These are phyloP conservation scores for Sesia apiformis DNA, from an alignment of 2,888 invertebrate species.

Conservation along the genomic window DNA sequence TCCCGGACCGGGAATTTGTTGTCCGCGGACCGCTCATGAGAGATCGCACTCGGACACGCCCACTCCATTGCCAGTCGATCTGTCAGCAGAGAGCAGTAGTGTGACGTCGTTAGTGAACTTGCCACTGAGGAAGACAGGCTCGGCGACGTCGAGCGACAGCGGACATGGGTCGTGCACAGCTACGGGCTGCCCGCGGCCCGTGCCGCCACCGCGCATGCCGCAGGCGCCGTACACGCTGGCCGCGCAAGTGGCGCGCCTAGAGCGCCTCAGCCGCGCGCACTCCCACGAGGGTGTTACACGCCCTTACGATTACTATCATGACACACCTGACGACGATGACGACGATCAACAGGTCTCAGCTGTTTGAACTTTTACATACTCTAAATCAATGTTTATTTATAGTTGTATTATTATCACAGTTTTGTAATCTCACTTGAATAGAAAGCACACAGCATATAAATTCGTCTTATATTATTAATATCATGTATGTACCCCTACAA, in stretches of 20 bases:
- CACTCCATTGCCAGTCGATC: constrained; percentile 88
- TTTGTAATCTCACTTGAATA: constrained; percentile 72
- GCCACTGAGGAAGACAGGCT: constrained; percentile 91
- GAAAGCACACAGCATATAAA: constrained; percentile 60
- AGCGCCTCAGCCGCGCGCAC: constrained; percentile 87
- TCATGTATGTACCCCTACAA: constrained; percentile 63
- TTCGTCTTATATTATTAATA: constrained; percentile 46
- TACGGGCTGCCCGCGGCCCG: constrained; percentile 73
- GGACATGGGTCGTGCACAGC: constrained; percentile 86
- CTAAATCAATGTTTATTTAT: constrained; percentile 59
- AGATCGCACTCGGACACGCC: constrained; percentile 93
- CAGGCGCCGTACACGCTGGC: constrained; percentile 90
- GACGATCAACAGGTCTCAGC: constrained; percentile 72
- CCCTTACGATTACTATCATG: constrained; percentile 80
- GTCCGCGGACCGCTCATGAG: constrained; percentile 83
- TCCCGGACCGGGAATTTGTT: constrained; percentile 60
- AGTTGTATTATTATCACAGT: constrained; percentile 51
- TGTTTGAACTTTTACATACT: constrained; percentile 56
- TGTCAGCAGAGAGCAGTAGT: constrained; percentile 96
- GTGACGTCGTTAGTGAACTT: constrained; percentile 94
- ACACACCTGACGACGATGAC: constrained; percentile 65
- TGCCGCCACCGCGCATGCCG: constrained; percentile 79
- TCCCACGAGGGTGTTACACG: constrained; percentile 90
- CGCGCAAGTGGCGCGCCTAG: constrained; percentile 88
- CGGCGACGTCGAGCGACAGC: constrained; percentile 93